Evolutionary conservation across 2,888 invertebrate species (phyloP), one percentile per base, ranked within the genome.

Genomic region (Chloroclysta siterata): DNA sequence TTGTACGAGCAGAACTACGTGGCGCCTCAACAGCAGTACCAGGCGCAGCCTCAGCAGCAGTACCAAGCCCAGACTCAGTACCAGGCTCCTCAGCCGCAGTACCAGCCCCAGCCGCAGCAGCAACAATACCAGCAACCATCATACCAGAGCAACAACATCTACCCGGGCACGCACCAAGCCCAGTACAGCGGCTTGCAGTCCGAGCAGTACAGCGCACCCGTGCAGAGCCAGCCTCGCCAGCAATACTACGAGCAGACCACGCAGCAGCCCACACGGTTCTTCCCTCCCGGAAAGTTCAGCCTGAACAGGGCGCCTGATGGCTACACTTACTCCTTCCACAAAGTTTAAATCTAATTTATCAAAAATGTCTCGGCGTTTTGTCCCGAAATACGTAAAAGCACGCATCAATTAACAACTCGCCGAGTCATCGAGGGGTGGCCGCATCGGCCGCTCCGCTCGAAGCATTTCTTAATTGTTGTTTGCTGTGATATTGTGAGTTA

Each of bases 251-350:
- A 93, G 62, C 83, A 90, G 36, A 93, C 94, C 66, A 97, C 97
- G 58, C 96, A 94, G 68, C 91, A 95, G 33, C 96, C 97, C 17
- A 94, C 95, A 78, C 94, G 96, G 76, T 97, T 97, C 93, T 96
- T 96, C 84, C 97, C 97, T 57, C 97, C 97, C 36, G 97, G 97
- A 73, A 97, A 97, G 88, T 94, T 97, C 78, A 96, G 95, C 75
- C 94, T 98, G 74, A 97, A 97, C 93, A 94, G 97, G 82, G 97
- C 97, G 65, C 97, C 97, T 46, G 97, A 97, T 81, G 97, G 97
- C 79, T 97, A 95, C 93, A 96, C 97, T 78, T 97, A 97, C 90
- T 96, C 95, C 72, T 97, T 97, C 94, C 96, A 96, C 92, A 96
- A 93, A 89, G 92, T 90, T 78, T 93, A 93, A 90, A 84, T 78